Percentiles rank a stretch among this genome's conserved stretches.
phyloP scores from a whole-genome alignment of 1,140 invertebrate genomes.

The Anastrepha obliqua region DNA sequence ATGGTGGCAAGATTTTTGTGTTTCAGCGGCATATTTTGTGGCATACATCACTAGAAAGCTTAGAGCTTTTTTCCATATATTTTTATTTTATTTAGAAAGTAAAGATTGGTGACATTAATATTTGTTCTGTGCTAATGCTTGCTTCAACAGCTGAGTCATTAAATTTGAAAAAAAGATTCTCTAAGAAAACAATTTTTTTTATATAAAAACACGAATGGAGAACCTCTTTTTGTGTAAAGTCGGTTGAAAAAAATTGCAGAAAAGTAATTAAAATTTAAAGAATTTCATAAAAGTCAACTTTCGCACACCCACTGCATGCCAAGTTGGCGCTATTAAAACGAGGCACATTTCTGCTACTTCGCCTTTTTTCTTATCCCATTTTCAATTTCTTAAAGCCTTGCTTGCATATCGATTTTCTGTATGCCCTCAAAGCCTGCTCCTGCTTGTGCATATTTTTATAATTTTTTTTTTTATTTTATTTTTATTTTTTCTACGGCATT shows the following conservation, averaged over 20 bases:
- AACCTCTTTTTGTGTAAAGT: not conserved
- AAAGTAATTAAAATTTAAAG: conserved; percentile 45
- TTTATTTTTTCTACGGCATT: conserved; percentile 11
- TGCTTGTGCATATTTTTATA: not conserved
- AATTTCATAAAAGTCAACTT: conserved; percentile 23
- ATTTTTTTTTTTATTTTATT: not conserved
- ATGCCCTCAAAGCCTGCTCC: not conserved
- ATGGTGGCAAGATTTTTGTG: too few relatives aligned
- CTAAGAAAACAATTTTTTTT: too few relatives aligned
- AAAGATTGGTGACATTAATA: too few relatives aligned
- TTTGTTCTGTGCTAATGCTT: too few relatives aligned
- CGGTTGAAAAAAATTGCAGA: not conserved
- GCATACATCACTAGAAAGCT: too few relatives aligned
- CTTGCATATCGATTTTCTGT: conserved; percentile 9
- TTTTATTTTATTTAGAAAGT: too few relatives aligned
- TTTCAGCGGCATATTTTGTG: too few relatives aligned
- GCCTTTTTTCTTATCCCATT: not conserved
- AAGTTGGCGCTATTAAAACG: not conserved
- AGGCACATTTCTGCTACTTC: not conserved
- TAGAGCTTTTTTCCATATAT: too few relatives aligned
- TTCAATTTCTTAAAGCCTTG: conserved; percentile 31
- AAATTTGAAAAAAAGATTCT: too few relatives aligned
- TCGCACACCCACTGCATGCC: not conserved
- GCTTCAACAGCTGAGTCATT: too few relatives aligned
- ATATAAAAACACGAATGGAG: too few relatives aligned